A percentile compares a stretch with the other conserved stretches of the same genome.
phyloP scores from a whole-genome alignment of 2,888 invertebrate species.

The Choreutis nemorana region DNA sequence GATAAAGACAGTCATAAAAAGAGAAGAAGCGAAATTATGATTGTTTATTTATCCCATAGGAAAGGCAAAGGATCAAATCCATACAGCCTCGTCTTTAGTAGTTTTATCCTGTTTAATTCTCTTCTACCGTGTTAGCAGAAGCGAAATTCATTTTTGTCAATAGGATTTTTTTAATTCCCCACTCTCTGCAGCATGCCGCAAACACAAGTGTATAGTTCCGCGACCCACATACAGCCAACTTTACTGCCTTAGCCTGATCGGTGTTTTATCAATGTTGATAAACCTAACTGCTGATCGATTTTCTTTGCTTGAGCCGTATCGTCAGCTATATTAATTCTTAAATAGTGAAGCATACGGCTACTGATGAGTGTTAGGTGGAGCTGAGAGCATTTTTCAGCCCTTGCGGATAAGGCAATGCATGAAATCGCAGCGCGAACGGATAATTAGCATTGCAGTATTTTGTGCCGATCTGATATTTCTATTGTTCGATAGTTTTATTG shows the following conservation, averaged over 20 bases:
- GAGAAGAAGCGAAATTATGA: too few species aligned
- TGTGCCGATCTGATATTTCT: not conserved
- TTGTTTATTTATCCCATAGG: too few species aligned
- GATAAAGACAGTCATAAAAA: too few species aligned
- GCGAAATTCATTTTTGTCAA: too few species aligned
- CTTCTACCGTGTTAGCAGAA: too few species aligned
- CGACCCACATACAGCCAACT: conserved; percentile 25
- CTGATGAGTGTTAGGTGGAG: too few species aligned
- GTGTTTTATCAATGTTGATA: conserved; percentile 32
- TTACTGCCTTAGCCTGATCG: conserved; percentile 12
- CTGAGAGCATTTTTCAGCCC: not conserved
- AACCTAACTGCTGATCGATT: conserved; percentile 19
- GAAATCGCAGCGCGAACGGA: conserved; percentile 25
- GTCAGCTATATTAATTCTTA: not conserved
- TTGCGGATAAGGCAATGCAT: conserved; percentile 15
- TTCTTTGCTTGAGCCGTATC: conserved; percentile 3
- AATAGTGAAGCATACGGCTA: too few species aligned
- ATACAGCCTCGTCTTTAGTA: too few species aligned
- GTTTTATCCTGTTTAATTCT: too few species aligned
- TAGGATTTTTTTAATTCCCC: conserved; percentile 4
- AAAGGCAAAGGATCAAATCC: too few species aligned
- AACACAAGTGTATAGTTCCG: conserved; percentile 17
- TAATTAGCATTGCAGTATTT: conserved; percentile 1
- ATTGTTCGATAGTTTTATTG: too few species aligned
- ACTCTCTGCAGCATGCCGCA: conserved; percentile 11